phyloP scores from a whole-genome alignment of 2,888 invertebrate genomes.

The Pyrgus malvae region DNA sequence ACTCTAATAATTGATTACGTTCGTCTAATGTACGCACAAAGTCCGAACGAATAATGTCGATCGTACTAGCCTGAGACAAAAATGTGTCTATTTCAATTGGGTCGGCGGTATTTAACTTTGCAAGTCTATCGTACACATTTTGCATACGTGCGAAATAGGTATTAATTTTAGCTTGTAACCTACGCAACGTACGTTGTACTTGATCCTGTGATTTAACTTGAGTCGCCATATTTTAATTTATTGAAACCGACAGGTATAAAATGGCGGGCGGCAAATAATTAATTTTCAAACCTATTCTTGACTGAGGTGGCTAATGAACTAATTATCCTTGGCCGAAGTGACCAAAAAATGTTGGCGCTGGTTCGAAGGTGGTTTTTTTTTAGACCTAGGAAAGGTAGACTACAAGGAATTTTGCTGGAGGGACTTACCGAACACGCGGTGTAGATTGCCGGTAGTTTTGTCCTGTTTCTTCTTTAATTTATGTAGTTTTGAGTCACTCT shows the following conservation, averaged over 20 bases:
- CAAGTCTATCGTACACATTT: not conserved
- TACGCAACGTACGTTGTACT: constrained; percentile 1
- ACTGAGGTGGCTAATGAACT: too few species aligned
- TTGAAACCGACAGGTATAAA: not conserved
- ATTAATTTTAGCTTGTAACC: not conserved
- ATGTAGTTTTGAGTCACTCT: too few species aligned
- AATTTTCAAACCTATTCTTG: too few species aligned
- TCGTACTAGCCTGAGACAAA: constrained; percentile 12
- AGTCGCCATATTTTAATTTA: not conserved
- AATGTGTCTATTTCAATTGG: constrained; percentile 18
- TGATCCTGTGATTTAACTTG: not conserved
- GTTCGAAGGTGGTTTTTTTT: too few species aligned
- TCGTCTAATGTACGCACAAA: constrained; percentile 19
- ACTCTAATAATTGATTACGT: constrained; percentile 11
- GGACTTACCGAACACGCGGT: too few species aligned
- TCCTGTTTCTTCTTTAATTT: too few species aligned
- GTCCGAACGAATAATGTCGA: constrained; percentile 20
- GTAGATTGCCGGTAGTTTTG: too few species aligned
- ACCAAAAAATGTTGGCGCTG: too few species aligned
- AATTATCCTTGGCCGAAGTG: too few species aligned
- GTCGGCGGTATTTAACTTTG: not conserved
- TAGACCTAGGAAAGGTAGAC: too few species aligned
- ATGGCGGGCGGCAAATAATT: too few species aligned
- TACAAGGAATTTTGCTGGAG: too few species aligned
- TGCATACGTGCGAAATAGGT: constrained; percentile 4